Base-by-base conservation (phyloP, 2,888 invertebrate genomes). In the Microctonus hyperodae region DNA sequence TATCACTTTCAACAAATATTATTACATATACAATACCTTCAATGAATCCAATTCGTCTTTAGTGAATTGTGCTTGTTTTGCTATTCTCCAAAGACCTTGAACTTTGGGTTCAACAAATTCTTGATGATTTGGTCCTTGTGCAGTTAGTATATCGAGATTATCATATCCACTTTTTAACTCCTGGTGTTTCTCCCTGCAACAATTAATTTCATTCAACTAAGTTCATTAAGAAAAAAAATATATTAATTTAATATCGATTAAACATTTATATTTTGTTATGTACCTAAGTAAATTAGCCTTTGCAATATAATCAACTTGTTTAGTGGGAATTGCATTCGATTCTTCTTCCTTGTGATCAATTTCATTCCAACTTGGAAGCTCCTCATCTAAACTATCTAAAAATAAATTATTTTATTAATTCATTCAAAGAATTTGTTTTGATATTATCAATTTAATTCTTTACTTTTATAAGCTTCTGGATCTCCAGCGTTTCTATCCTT, bases 51-150 rank as follows among this genome's bases (percentile, higher is more conserved):
- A 86, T 84, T 97, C 96, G 68, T 92, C 90, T 0, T 89, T 86
- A 23, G 91, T 89, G 83, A 97, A 97, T 81, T 95, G 92, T 11
- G 91, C 90, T 62, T 91, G 88, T 20, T 91, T 81, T 2, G 96
- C 97, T 66, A 93, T 86, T 74, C 89, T 90, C 97, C 97, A 97
- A 33, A 97, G 85, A 0, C 92, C 92, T 82, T 94, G 92, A 1
- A 97, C 96, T 85, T 95, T 93, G 0, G 95, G 94, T 79, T 97
- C 97, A 51, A 94, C 88, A 81, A 97, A 97, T 79, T 95, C 95
- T 80, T 90, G 90, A 77, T 92, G 92, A 67, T 91, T 89, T 0
- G 94, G 93, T 11, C 90, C 95, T 83, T 89, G 89, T 1, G 92
- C 89, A 22, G 94, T 88, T 67, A 92, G 84, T 63, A 91, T 88